A percentile compares a stretch with the other conserved stretches of the same genome.
phyloP scores from a whole-genome alignment of 2,797 vertebrate genomes.

The Octomys mimax region DNA sequence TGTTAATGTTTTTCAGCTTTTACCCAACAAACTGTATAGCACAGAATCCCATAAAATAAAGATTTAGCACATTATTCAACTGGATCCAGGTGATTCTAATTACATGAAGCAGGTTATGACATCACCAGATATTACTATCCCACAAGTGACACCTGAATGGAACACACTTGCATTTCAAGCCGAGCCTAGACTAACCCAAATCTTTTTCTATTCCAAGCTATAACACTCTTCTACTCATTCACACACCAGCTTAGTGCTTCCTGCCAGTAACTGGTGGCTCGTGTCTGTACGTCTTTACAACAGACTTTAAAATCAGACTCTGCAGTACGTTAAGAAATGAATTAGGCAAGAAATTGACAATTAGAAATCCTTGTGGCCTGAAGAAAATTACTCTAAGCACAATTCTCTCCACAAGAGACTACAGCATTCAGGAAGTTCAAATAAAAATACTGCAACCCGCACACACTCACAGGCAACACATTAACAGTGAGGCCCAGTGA shows the following conservation, averaged over 20 bases:
- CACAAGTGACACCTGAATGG: neutral
- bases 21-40: neutral
- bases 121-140: neutral
- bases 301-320: slow-evolving; percentile 9
- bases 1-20: neutral
- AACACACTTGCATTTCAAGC: slow-evolving; percentile 1
- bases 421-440: neutral
- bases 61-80: neutral
- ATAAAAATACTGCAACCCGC: neutral
- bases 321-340: neutral
- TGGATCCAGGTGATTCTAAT: neutral
- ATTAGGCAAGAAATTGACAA: slow-evolving; percentile 20
- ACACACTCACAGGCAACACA: neutral
- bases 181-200: neutral
- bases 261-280: neutral
- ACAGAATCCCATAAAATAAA: neutral
- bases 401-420: neutral
- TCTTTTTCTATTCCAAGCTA: neutral
- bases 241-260: neutral
- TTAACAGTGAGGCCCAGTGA: neutral
- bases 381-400: slow-evolving; percentile 3
- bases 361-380: neutral
- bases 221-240: neutral
- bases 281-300: neutral
- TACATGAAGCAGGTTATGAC: neutral